Evolutionary conservation across 1,140 invertebrate genomes (phyloP).

Genomic region (Scaptomyza graminum): DNA sequence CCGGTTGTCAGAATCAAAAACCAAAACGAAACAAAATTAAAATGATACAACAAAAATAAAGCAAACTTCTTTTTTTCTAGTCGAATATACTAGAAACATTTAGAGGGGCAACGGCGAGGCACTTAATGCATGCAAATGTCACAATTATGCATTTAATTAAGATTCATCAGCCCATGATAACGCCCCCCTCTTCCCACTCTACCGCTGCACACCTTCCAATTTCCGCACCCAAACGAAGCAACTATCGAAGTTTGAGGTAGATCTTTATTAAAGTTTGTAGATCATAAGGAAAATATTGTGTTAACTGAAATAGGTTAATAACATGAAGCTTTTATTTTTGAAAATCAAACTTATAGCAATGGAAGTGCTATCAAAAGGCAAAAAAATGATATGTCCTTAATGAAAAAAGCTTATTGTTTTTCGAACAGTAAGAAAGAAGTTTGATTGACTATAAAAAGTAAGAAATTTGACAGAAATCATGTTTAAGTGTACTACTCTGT

Average conservation of each 20-base stretch:
- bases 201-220: neutral
- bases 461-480: no score
- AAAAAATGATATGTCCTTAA: no score
- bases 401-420: no score
- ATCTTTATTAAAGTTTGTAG: neutral
- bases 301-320: no score
- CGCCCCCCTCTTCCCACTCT: neutral
- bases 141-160: constrained; percentile 75
- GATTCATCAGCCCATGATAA: constrained; percentile 55
- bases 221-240: neutral
- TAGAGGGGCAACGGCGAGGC: constrained; percentile 19
- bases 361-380: no score
- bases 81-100: neutral
- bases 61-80: neutral
- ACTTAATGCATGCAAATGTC: constrained; percentile 75
- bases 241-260: neutral
- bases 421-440: no score
- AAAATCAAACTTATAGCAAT: no score
- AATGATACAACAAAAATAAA: neutral
- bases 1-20: constrained; percentile 27
- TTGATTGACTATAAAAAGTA: no score
- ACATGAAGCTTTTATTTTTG: no score
- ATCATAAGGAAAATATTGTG: no score
- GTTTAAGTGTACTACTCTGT: neutral
- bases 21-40: constrained; percentile 6